Conservation (phyloP, 2,113 vertebrate species). For the Perca fluviatilis region DNA sequence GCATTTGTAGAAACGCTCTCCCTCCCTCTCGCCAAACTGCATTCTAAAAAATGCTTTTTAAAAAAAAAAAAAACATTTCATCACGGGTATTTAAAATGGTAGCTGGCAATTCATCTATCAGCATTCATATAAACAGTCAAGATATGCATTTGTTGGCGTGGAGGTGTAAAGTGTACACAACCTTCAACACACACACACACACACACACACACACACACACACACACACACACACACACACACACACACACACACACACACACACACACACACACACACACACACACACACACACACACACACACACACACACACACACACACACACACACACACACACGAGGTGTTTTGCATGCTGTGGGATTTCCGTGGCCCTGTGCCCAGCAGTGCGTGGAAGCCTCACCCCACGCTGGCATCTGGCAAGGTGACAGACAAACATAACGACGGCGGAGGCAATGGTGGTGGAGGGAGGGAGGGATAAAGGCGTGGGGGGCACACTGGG, state of each 20-base stretch:
- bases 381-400: slow-evolving; percentile 42
- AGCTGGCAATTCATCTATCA: neutral
- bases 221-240: slow-evolving; percentile 22
- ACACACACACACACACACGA: slow-evolving; percentile 35
- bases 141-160: neutral
- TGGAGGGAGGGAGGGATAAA: neutral
- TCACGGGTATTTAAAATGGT: neutral
- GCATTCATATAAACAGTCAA: neutral
- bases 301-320: slow-evolving; percentile 12
- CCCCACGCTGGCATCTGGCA: slow-evolving; percentile 47
- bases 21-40: neutral
- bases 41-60: too few relatives aligned
- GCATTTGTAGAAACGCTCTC: neutral
- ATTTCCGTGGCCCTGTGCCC: slow-evolving; percentile 53
- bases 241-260: slow-evolving; percentile 7
- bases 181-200: slow-evolving; percentile 48
- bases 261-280: slow-evolving; percentile 50
- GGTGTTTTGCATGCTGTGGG: slow-evolving; percentile 55
- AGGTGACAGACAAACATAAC: slow-evolving; percentile 65
- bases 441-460: neutral
- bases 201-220: slow-evolving; percentile 31
- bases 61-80: neutral
- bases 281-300: slow-evolving; percentile 27
- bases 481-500: slow-evolving; percentile 27
- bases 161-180: slow-evolving; percentile 20